A percentile compares a stretch with the other conserved stretches of the same genome.
These are phyloP conservation scores for Glossophaga mutica DNA, from an alignment of 2,797 vertebrate genomes.

Conservation along the genomic window DNA sequence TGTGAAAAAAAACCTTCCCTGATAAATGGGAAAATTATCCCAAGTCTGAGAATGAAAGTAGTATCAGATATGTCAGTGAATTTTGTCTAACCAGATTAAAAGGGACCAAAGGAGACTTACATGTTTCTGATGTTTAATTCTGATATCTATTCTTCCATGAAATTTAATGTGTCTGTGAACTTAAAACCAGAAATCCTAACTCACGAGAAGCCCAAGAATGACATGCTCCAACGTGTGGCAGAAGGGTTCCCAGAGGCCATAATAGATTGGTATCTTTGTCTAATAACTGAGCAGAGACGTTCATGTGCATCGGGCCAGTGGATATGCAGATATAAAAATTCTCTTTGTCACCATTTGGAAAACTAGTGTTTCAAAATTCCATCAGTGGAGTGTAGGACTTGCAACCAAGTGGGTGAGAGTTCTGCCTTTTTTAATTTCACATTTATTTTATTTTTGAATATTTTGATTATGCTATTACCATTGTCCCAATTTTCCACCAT, in stretches of 20 bases:
- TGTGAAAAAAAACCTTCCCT: slow-evolving; percentile 84
- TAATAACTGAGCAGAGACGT: slow-evolving; percentile 84
- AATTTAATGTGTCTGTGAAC: slow-evolving; percentile 93
- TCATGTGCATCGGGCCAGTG: slow-evolving; percentile 86
- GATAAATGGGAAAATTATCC: slow-evolving; percentile 93
- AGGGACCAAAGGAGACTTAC: slow-evolving; percentile 92
- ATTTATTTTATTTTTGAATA: slow-evolving; percentile 63
- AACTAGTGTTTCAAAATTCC: slow-evolving; percentile 91
- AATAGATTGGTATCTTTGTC: background rate
- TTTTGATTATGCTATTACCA: background rate
- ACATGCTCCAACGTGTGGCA: background rate
- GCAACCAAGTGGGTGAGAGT: slow-evolving; percentile 90
- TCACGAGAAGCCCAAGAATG: background rate
- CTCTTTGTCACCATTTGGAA: slow-evolving; percentile 86
- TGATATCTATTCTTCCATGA: slow-evolving; percentile 87
- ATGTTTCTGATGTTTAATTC: slow-evolving; percentile 90
- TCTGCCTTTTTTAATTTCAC: slow-evolving; percentile 89
- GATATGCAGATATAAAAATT: slow-evolving; percentile 88
- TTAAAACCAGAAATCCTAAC: slow-evolving; percentile 54
- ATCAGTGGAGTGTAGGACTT: slow-evolving; percentile 92
- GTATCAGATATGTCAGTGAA: slow-evolving; percentile 80
- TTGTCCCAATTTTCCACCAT: background rate
- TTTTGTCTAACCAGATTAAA: slow-evolving; percentile 72
- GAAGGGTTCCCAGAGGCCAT: background rate
- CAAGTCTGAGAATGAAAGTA: slow-evolving; percentile 84